Percentiles rank a stretch among this genome's conserved stretches.
Conservation (phyloP, 2,113 vertebrate genomes). For the Onychorhynchus coronatus region DNA sequence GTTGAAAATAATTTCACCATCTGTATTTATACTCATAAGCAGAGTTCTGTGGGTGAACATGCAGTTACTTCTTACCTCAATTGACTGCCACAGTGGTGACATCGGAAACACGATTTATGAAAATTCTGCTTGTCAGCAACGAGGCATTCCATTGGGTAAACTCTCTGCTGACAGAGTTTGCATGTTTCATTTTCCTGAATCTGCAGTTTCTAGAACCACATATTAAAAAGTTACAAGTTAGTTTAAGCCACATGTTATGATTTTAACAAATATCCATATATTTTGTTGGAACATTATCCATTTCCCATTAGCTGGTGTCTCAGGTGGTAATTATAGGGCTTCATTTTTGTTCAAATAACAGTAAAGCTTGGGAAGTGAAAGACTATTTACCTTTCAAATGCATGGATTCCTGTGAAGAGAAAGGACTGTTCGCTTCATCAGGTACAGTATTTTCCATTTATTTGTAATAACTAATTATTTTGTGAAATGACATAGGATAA, state of each 20-base stretch:
- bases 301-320: neutral
- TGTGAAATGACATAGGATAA: neutral
- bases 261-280: neutral
- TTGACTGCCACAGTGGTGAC: slow-evolving; percentile 88
- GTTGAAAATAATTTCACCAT: neutral
- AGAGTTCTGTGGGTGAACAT: neutral
- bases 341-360: neutral
- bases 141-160: slow-evolving; percentile 94
- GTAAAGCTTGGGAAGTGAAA: neutral
- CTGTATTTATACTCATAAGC: neutral
- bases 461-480: neutral
- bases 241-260: neutral
- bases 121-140: slow-evolving; percentile 92
- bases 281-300: neutral
- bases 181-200: slow-evolving; percentile 89
- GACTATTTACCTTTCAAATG: neutral
- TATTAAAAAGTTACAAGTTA: neutral
- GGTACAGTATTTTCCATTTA: neutral
- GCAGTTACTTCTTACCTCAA: slow-evolving; percentile 82
- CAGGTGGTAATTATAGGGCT: neutral
- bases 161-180: slow-evolving; percentile 86
- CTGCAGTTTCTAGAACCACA: slow-evolving; percentile 79
- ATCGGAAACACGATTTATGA: slow-evolving; percentile 98
- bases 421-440: neutral
- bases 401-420: no score